phyloP scores from a whole-genome alignment of 2,113 vertebrate species.

The Calyptomena viridis region DNA sequence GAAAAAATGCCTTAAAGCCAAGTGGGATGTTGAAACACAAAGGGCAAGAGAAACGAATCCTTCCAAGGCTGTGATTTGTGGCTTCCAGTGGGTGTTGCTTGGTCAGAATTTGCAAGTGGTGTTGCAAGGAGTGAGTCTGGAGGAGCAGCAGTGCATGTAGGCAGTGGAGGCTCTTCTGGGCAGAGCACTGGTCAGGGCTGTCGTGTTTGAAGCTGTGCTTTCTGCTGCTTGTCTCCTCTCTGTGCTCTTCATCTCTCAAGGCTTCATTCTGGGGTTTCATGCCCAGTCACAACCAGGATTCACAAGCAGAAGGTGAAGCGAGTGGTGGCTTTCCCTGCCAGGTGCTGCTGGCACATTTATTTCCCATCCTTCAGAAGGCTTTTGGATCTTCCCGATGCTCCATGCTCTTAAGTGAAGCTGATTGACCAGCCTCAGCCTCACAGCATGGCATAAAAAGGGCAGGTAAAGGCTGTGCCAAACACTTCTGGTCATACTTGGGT shows the following conservation, averaged over 20 bases:
- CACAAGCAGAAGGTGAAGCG: background rate
- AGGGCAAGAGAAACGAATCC: background rate
- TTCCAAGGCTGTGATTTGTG: background rate
- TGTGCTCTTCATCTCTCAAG: background rate
- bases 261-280: background rate
- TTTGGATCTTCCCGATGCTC: background rate
- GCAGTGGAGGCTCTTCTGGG: background rate
- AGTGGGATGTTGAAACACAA: background rate
- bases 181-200: background rate
- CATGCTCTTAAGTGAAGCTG: background rate
- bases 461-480: background rate
- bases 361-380: background rate
- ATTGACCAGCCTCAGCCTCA: background rate
- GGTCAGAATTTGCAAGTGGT: background rate
- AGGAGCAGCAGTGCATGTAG: background rate
- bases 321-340: background rate
- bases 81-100: background rate
- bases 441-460: background rate
- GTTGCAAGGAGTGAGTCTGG: background rate
- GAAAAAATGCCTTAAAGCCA: background rate
- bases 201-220: background rate
- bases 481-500: background rate
- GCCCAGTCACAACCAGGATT: background rate
- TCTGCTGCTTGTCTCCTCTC: background rate
- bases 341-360: background rate